Conservation (phyloP, 2,888 invertebrate genomes). For the Drosophila tanythrix region DNA sequence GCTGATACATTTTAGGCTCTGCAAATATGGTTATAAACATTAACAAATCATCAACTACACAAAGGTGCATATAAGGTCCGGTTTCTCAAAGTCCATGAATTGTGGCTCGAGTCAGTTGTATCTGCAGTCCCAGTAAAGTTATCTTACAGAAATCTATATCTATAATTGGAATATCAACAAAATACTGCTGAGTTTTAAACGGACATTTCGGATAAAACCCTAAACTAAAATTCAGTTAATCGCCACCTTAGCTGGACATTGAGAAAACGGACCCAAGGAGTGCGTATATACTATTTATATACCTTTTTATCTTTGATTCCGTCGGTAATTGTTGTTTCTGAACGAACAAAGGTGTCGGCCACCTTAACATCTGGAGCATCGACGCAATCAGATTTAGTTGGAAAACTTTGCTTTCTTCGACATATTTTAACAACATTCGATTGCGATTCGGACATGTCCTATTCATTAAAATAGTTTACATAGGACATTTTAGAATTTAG, state of each 20-base stretch:
- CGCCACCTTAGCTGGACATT: slow-evolving; percentile 6
- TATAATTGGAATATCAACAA: background rate
- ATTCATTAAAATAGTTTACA: slow-evolving; percentile 11
- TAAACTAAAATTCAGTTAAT: background rate
- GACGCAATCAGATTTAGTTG: slow-evolving; percentile 85
- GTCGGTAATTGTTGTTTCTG: slow-evolving; percentile 55
- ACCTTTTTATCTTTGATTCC: slow-evolving; percentile 75
- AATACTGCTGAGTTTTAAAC: background rate
- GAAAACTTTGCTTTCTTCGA: slow-evolving; percentile 92
- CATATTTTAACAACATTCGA: slow-evolving; percentile 84
- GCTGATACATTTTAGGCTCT: slow-evolving; percentile 66
- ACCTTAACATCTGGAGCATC: slow-evolving; percentile 58
- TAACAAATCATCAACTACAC: background rate
- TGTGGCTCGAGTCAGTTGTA: background rate
- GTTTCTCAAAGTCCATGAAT: slow-evolving; percentile 7
- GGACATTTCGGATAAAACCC: background rate
- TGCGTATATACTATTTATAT: slow-evolving; percentile 1
- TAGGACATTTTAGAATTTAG: slow-evolving; percentile 4
- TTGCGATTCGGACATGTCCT: slow-evolving; percentile 76
- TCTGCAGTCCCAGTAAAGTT: background rate
- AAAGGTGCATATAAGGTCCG: background rate
- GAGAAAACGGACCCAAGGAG: slow-evolving; percentile 5
- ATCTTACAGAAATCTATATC: background rate
- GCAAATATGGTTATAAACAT: slow-evolving; percentile 13
- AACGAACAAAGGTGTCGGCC: slow-evolving; percentile 51